Evolutionary conservation across 30 jellyfish, hydroid and myxozoan genomes (phyloP).

Genomic region (Rhopilema esculentum): DNA sequence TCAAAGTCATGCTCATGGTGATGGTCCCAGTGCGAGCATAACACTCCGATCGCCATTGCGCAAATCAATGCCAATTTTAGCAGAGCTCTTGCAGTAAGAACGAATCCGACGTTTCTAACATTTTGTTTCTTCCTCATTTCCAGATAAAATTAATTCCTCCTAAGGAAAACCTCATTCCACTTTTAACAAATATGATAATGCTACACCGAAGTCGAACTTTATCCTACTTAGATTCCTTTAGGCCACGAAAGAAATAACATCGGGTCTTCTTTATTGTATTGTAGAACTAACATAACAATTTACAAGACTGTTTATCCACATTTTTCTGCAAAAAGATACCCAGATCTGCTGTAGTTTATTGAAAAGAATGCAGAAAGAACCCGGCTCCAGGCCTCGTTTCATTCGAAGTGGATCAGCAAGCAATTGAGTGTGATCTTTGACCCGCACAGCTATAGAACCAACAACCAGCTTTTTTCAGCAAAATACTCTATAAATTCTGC

Average conservation of each 20-base stretch:
- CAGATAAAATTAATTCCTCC: too few relatives aligned
- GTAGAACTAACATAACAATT: too few relatives aligned
- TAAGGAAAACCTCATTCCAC: too few relatives aligned
- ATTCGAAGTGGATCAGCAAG: background rate
- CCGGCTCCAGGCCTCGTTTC: background rate
- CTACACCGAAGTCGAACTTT: too few relatives aligned
- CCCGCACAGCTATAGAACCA: background rate
- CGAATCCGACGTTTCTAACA: background rate
- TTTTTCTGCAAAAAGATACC: too few relatives aligned
- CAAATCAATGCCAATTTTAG: background rate
- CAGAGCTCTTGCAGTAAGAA: background rate
- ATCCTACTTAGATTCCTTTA: background rate
- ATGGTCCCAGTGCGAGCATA: conserved; percentile 45
- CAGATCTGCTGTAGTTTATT: too few relatives aligned
- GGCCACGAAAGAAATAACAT: background rate
- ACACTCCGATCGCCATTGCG: background rate
- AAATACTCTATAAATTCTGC: background rate
- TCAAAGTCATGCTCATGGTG: conserved; percentile 23
- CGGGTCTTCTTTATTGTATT: background rate
- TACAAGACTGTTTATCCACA: too few relatives aligned
- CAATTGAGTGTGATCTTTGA: background rate
- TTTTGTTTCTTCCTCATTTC: background rate
- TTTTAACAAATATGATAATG: too few relatives aligned
- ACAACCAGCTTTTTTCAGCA: background rate
- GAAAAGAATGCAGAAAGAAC: background rate